Conservation (phyloP, 1,140 invertebrate genomes). For the Uloborus diversus region DNA sequence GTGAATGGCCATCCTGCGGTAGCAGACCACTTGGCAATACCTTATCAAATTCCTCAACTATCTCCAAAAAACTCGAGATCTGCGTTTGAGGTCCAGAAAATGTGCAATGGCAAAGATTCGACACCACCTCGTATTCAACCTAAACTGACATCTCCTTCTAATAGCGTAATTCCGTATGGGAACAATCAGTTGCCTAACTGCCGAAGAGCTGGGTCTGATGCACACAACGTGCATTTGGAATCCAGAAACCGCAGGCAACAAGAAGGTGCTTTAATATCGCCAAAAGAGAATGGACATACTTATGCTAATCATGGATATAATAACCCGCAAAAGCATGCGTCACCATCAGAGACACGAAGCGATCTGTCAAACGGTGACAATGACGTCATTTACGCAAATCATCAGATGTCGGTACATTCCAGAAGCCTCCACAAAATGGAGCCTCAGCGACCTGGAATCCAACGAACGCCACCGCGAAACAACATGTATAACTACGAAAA, state of each 20-base stretch:
- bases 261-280: neutral
- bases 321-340: neutral
- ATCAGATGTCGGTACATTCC: neutral
- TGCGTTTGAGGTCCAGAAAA: neutral
- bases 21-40: constrained; percentile 10
- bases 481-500: neutral
- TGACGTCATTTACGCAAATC: constrained; percentile 34
- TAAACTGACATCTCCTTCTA: neutral
- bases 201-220: neutral
- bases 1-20: constrained; percentile 2
- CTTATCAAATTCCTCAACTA: constrained; percentile 21
- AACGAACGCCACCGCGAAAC: neutral
- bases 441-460: neutral
- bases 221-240: neutral
- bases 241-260: neutral
- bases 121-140: neutral
- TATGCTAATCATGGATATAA: neutral
- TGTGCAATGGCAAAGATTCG: neutral
- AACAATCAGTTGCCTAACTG: neutral
- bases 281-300: neutral
- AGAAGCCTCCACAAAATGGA: neutral
- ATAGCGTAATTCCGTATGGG: neutral
- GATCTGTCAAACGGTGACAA: neutral
- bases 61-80: neutral
- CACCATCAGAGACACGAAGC: neutral